phyloP scores from a whole-genome alignment of 2,888 invertebrate genomes.

The Ecliptopera silaceata region DNA sequence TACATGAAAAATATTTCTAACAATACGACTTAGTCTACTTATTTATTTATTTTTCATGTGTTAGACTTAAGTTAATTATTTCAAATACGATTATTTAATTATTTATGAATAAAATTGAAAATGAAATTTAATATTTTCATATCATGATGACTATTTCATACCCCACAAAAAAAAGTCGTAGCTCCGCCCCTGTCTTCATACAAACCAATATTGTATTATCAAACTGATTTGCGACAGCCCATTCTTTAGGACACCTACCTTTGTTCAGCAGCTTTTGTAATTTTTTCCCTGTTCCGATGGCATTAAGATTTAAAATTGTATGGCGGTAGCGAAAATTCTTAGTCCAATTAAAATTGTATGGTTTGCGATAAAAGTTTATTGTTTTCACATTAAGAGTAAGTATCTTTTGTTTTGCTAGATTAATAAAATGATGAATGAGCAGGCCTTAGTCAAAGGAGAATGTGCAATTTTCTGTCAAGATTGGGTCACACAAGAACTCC shows the following conservation, averaged over 20 bases:
- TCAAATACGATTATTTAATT: too few species aligned
- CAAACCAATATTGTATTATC: conserved; percentile 16
- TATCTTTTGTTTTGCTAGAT: not conserved
- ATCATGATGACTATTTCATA: too few species aligned
- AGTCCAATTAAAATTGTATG: conserved; percentile 12
- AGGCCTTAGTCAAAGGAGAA: too few species aligned
- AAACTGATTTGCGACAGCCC: conserved; percentile 14
- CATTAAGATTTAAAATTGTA: not conserved
- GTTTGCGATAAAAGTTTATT: conserved; percentile 5
- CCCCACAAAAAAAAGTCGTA: not conserved
- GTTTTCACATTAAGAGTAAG: not conserved
- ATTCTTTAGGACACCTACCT: conserved; percentile 1
- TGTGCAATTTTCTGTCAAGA: too few species aligned
- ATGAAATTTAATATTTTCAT: too few species aligned
- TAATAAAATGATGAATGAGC: too few species aligned
- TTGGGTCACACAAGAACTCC: too few species aligned
- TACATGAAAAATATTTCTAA: too few species aligned
- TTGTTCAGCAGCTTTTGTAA: not conserved
- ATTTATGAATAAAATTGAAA: too few species aligned
- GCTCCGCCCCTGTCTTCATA: not conserved
- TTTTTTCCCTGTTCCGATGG: not conserved
- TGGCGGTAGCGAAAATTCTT: not conserved
- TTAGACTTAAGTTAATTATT: too few species aligned
- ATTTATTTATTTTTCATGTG: too few species aligned
- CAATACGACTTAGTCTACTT: too few species aligned